Evolutionary conservation across 53 echinoderm and acorn worm species (phyloP), one percentile per base, ranked within the genome.

Genomic region (Echinometra lucunter): DNA sequence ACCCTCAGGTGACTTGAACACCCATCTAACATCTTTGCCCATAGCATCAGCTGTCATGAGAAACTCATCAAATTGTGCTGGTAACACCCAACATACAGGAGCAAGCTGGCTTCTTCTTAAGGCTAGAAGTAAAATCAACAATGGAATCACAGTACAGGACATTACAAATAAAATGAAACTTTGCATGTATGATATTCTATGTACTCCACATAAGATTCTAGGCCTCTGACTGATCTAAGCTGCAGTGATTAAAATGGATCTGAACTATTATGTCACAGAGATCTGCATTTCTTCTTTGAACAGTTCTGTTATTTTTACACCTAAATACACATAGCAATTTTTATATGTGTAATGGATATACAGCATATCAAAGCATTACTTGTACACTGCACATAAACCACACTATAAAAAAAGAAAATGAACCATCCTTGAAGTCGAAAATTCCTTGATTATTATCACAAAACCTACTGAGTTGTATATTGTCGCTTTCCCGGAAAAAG

Each of bases 51-150:
- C 98, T 60, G 97, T 97, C 4, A 97, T 95, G 27, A 98, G 92
- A 70, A 98, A 98, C 95, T 97, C 95, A 45, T 97, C 97, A 93
- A 95, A 97, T 85, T 98, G 97, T n/a, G 91, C 94, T 34, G 98
- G 98, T 94, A 98, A 91, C 58, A 98, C 97, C 98, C 98, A 98
- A 81, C 98, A 98, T 21, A 95, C 63, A 27, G 97, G 98, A 21
- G 98, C 97, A 4, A 98, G 88, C 85, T 96, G 94, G 45, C 90
- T 96, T 66, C 95, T 94, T 93, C 95, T 96, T n/a, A 98, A 67
- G 13, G 96, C 98, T 98, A 94, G 16, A 11, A 57, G 37, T 15
- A 74, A 35, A 11, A 74, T 30, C 34, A 74, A 74, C 8, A 53
- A 13, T 34, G 37, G 16, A 63, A 63, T 63, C 63, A 63, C 19